Base-by-base conservation (phyloP, 2,888 invertebrate species). In the Nymphalis c-album region DNA sequence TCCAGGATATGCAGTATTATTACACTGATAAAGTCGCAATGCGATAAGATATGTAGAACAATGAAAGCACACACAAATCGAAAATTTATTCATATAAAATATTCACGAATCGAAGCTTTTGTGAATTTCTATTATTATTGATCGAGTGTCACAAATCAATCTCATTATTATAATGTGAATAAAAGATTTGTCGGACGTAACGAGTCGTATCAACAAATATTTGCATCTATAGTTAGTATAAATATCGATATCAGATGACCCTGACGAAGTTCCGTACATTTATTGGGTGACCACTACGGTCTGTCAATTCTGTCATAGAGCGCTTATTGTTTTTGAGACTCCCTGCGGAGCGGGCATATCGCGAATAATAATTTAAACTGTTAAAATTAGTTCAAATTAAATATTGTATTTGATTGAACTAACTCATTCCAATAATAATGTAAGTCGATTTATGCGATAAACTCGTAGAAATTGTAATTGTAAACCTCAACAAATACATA, bases 241-340 rank as follows among this genome's bases (percentile, higher is more conserved):
- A 58, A 48, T 53, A 61, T 67, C 45, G 70, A 70, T 68, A 69
- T 67, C 63, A 35, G 65, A 60, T 68, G 67, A 69, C 68, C 71
- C 69, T 66, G 63, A 67, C 66, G 60, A 60, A 63, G 71, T 62
- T 71, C 67, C 51, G 51, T 65, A 69, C 66, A 73, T 65, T 70
- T 67, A 71, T 70, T 69, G 67, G 58, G 59, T 59, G 67, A 68
- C 74, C 67, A 70, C 71, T 68, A 69, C 62, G 63, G 61, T 63
- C 72, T 46, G 45, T 58, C 57, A 22, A 60, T 60, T 63, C 72
- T 46, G 45, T 58, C 57, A 22, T 57, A 68, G 71, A 72, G 66
- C 69, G 71, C 69, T 74, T 68, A 74, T 76, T 76, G 73, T 74
- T 73, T 72, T 67, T 71, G 55, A 66, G 66, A 69, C 73, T 61